Base-by-base conservation (phyloP, 2,797 vertebrate species). In the Sternarchorhynchus goeldii region DNA sequence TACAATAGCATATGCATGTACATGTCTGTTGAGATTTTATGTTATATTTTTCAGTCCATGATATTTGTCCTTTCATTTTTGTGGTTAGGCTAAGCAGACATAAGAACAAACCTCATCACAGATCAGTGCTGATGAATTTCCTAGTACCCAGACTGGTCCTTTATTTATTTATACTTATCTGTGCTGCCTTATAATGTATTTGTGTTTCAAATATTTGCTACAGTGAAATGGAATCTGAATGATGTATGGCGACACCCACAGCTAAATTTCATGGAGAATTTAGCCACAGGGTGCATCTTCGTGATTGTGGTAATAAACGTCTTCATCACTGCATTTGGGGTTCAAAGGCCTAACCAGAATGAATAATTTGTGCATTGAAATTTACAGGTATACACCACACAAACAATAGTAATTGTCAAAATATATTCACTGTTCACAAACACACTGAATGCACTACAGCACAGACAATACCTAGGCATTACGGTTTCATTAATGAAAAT, bases 321-420 rank as follows among this genome's bases (percentile, higher is more conserved):
- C 88, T 96, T 97, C 86, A 95, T 96, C 86, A 95, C 95, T 1
- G 95, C 94, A 18, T 95, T 97, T 16, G 94, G 95, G 20, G 93
- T 97, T 45, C 95, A 96, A 87, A 91, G 89, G 66, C 91, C 93
- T 0, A 83, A 84, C 53, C 66, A 12, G 39, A 69, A 73, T 0
- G 17, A 75, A 80, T 88, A 76, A 87, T 21, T 12, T 6, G 21
- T 21, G 39, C 34, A 31, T 41, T 20, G 21, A 62, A 21, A 45
- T 5, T 39, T 55, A 58, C 50, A 32, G 59, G 68, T 64, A 71
- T 59, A 17, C 18, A 45, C 7, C 17, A 36, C 32, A 59, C 20
- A 66, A 50, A 57, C 45, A 25, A 12, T 50, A 50, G 14, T 14
- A 50, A 50, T 12, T 41, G 12, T 10, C 6, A 6, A 45, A 45